Percentiles rank a stretch among this genome's conserved stretches.
Evolutionary conservation across 1,140 invertebrate genomes (phyloP).

Genomic region (Eriosoma lanigerum): DNA sequence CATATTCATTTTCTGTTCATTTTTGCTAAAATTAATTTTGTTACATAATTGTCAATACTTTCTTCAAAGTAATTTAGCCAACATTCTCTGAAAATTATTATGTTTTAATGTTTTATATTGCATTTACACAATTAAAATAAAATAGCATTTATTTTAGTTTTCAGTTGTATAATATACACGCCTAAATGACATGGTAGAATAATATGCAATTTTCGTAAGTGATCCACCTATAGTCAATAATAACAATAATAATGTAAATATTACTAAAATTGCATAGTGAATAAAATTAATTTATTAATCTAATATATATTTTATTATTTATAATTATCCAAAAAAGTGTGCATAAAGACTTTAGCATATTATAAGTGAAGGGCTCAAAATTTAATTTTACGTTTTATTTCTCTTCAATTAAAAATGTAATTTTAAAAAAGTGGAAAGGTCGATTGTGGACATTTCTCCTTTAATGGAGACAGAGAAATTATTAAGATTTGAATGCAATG

Average conservation of each 20-base stretch:
- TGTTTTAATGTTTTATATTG: conserved; percentile 43
- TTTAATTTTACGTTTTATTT: too few species aligned
- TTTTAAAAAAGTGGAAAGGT: too few species aligned
- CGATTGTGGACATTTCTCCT: too few species aligned
- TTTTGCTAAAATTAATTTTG: conserved; percentile 63
- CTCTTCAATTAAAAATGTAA: too few species aligned
- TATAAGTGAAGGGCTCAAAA: too few species aligned
- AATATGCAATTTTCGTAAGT: conserved; percentile 75
- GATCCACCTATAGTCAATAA: conserved; percentile 65
- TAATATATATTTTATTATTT: too few species aligned
- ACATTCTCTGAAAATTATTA: conserved; percentile 68
- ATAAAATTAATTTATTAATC: too few species aligned
- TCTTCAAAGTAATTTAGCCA: conserved; percentile 91
- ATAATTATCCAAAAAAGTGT: too few species aligned
- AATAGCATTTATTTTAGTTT: conserved; percentile 55
- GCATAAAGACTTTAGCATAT: too few species aligned
- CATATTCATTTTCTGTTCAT: conserved; percentile 69
- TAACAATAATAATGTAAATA: conserved; percentile 36
- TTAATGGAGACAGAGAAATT: too few species aligned
- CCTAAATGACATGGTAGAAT: conserved; percentile 68
- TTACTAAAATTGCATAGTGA: too few species aligned
- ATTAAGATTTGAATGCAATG: too few species aligned
- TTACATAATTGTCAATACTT: conserved; percentile 71
- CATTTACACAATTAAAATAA: neutral
- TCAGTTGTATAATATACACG: conserved; percentile 64